Base-by-base conservation (phyloP, 2,888 invertebrate genomes). In the Pterostichus niger region DNA sequence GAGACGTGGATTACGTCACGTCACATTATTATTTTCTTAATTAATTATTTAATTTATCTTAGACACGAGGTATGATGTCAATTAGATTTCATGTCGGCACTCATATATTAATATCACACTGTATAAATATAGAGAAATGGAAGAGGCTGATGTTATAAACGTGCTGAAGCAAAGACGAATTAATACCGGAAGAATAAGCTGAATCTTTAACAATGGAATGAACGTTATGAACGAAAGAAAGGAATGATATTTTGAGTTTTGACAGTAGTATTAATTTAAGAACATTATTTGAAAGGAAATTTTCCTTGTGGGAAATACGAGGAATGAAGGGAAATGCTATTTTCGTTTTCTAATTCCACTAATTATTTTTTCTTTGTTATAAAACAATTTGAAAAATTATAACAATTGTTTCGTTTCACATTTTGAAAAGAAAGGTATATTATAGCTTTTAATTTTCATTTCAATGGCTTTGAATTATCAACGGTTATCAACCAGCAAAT, bases 181-280 rank as follows among this genome's bases (percentile, higher is more conserved):
- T 49, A 49, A 49, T 49, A n/a, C n/a, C 49, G 49, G 49, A 49
- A 49, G 49, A 49, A 49, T 11, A 49, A 49, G 49, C n/a, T 11
- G 49, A 49, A 10, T n/a, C 49, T 10, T 49, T 49, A 49, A 49
- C 49, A 49, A 49, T 49, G 13, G 49, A 49, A n/a, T n/a, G 49
- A 49, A 49, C 49, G 49, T 11, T 49, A 5, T 2, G 5, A 49
- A 4, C 11, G 10, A 13, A n/a, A n/a, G 13, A 49, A 49, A 49
- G 49, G 49, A 49, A 49, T 49, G n/a, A 49, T 49, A 49, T 49
- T 24, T 49, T 49, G 49, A 49, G 49, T 49, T 49, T 49, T 49
- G 49, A 49, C 49, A 49, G 49, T 5, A 49, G n/a, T n/a, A 49
- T 49, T 49, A 49, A 49, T 49, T 49, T 49, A 49, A 49, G 49